phyloP scores from a whole-genome alignment of 2,888 invertebrate genomes.

The Philereme vetulata region DNA sequence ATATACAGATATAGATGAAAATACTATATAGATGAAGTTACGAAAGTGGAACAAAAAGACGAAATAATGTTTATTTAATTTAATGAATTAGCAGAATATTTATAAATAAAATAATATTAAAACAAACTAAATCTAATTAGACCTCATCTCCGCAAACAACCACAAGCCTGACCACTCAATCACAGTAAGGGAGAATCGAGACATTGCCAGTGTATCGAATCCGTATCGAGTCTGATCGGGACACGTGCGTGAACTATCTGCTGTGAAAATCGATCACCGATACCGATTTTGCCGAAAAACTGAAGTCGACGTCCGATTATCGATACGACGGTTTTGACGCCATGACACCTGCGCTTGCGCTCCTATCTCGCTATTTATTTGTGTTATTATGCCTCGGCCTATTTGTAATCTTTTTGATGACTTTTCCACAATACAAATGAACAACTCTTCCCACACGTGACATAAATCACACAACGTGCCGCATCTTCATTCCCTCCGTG shows the following conservation, averaged over 20 bases:
- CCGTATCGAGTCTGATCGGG: conserved; percentile 49
- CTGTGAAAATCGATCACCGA: conserved; percentile 78
- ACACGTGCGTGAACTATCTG: conserved; percentile 80
- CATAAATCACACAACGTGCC: background rate
- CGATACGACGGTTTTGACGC: conserved; percentile 64
- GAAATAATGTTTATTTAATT: too few species aligned
- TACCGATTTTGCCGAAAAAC: conserved; percentile 68
- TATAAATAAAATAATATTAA: too few species aligned
- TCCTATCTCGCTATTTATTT: conserved; percentile 50
- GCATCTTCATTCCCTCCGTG: conserved; percentile 31
- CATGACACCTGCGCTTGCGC: conserved; percentile 74
- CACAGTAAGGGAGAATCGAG: conserved; percentile 42
- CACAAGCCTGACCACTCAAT: conserved; percentile 53
- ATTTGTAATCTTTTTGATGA: too few species aligned
- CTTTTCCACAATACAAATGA: too few species aligned
- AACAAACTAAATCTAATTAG: too few species aligned
- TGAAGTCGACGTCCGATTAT: conserved; percentile 74
- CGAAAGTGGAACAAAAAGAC: too few species aligned
- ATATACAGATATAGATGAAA: too few species aligned
- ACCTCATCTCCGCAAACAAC: conserved; percentile 50
- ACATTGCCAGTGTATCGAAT: conserved; percentile 64
- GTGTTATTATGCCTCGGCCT: too few species aligned
- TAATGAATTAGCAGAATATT: background rate
- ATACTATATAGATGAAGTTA: too few species aligned
- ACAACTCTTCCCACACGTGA: background rate